phyloP scores from a whole-genome alignment of 2,113 vertebrate species.

The Halichoerus grypus region DNA sequence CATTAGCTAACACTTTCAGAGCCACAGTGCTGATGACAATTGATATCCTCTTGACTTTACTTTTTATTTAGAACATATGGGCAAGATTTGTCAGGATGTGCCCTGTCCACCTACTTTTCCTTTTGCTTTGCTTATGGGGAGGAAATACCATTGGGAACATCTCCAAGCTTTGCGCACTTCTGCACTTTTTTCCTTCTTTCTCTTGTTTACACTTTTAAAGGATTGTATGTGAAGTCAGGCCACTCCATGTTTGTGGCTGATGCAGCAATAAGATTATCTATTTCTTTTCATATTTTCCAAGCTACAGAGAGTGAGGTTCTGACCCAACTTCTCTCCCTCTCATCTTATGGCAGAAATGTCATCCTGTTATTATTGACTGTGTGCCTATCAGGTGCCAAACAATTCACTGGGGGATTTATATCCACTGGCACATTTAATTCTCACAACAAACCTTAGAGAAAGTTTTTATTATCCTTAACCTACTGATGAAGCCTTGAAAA shows the following conservation, averaged over 20 bases:
- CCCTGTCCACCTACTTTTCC: not conserved
- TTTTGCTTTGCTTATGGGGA: not conserved
- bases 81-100: not conserved
- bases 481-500: not conserved
- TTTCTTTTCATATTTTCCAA: not conserved
- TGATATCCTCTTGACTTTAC: not conserved
- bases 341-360: not conserved
- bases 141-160: not conserved
- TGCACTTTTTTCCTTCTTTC: not conserved
- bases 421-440: not conserved
- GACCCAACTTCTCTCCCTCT: not conserved
- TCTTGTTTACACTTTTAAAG: not conserved
- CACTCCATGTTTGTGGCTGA: not conserved
- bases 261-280: not conserved
- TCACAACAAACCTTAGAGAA: not conserved
- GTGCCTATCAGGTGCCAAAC: not conserved
- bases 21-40: not conserved
- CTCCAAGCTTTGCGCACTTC: not conserved
- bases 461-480: not conserved
- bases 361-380: not conserved
- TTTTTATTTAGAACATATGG: not conserved
- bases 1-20: not conserved
- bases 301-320: not conserved
- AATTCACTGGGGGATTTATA: not conserved
- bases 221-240: not conserved